phyloP scores from a whole-genome alignment of 2,797 vertebrate genomes.

The Pteronotus mesoamericanus region DNA sequence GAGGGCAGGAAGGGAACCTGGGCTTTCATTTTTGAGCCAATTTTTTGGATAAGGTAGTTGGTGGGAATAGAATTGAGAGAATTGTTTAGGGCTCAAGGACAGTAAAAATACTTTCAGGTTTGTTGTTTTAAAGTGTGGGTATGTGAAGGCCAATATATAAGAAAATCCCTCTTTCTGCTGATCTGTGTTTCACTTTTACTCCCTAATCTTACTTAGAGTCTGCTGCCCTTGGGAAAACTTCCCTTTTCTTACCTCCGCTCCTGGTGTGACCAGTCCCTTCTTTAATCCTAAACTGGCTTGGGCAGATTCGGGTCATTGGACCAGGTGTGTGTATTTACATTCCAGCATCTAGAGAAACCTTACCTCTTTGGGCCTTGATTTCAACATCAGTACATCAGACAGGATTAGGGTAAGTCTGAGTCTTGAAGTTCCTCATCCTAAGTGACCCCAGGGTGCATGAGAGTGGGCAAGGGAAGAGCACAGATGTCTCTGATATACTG shows the following conservation, averaged over 20 bases:
- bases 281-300: background rate
- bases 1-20: background rate
- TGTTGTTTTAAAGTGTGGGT: background rate
- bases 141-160: background rate
- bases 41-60: background rate
- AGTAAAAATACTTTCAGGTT: background rate
- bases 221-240: background rate
- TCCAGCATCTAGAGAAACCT: background rate
- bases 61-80: background rate
- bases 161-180: background rate
- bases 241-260: background rate
- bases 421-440: background rate
- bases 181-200: background rate
- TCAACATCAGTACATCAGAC: background rate
- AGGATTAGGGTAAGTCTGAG: background rate
- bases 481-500: background rate
- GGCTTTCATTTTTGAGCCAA: background rate
- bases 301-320: background rate
- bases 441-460: background rate
- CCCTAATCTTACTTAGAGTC: background rate
- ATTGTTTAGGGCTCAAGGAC: background rate
- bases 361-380: background rate
- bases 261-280: background rate
- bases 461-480: background rate
- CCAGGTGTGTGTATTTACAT: background rate